Conservation (phyloP, 1,140 invertebrate genomes). For the Antheraea pernyi region DNA sequence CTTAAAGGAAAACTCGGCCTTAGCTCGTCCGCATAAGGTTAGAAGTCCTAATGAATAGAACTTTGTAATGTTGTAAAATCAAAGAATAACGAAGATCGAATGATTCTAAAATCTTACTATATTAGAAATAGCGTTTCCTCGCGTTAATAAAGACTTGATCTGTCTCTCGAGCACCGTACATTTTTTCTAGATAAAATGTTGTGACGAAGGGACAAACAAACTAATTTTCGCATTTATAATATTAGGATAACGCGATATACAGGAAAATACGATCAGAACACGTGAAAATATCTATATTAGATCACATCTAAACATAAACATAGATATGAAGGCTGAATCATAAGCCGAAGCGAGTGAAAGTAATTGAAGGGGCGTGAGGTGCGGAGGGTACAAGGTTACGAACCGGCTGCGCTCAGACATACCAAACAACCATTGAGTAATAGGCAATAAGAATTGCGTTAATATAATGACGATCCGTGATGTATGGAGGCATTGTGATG, state of each 20-base stretch:
- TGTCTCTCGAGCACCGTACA: too few relatives aligned
- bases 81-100: too few relatives aligned
- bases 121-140: too few relatives aligned
- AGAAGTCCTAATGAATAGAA: too few relatives aligned
- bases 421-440: slow-evolving; percentile 65
- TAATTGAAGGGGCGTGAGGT: slow-evolving; percentile 36
- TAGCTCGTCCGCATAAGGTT: too few relatives aligned
- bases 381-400: slow-evolving; percentile 54
- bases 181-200: too few relatives aligned
- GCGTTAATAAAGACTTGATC: too few relatives aligned
- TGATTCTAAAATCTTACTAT: too few relatives aligned
- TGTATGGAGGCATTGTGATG: slow-evolving; percentile 37
- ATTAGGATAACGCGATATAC: not conserved
- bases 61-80: too few relatives aligned
- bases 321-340: slow-evolving; percentile 29
- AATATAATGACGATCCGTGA: slow-evolving; percentile 39
- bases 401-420: slow-evolving; percentile 55
- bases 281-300: not conserved
- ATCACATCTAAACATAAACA: slow-evolving; percentile 4
- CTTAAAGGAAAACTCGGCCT: too few relatives aligned
- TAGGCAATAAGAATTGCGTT: slow-evolving; percentile 63
- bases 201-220: too few relatives aligned
- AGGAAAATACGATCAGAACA: not conserved
- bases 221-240: too few relatives aligned
- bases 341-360: slow-evolving; percentile 59